Evolutionary conservation across 2,113 vertebrate genomes (phyloP).

Genomic region (Rhombomys opimus): DNA sequence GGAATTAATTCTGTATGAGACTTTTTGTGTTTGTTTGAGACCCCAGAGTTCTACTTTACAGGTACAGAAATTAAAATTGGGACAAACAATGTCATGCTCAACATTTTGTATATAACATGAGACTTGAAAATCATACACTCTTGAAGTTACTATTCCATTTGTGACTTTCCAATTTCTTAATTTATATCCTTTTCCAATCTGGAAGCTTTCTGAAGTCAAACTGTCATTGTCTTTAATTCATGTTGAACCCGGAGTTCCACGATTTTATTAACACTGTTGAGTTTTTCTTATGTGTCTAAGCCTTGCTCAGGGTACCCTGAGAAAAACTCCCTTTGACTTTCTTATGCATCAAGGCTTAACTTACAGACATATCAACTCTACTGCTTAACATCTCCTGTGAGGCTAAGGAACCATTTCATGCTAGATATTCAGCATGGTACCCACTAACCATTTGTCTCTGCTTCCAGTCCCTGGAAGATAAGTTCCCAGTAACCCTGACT

Average conservation of each 20-base stretch:
- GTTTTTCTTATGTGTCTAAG: slow-evolving; percentile 8
- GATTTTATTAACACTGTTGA: slow-evolving; percentile 12
- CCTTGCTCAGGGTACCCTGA: background rate
- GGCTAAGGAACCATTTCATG: background rate
- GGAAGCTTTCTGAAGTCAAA: slow-evolving; percentile 53
- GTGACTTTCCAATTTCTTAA: slow-evolving; percentile 25
- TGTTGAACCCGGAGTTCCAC: background rate
- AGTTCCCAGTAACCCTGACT: background rate
- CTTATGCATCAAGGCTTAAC: slow-evolving; percentile 28
- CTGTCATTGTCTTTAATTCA: slow-evolving; percentile 49
- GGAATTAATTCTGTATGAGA: background rate
- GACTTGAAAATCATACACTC: slow-evolving; percentile 23
- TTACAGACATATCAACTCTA: slow-evolving; percentile 17
- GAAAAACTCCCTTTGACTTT: slow-evolving; percentile 45
- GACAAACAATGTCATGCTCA: slow-evolving; percentile 34
- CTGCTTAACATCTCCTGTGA: background rate
- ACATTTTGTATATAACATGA: slow-evolving; percentile 15
- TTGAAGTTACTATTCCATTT: background rate
- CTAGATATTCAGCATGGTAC: background rate
- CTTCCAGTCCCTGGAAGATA: background rate
- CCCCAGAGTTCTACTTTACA: background rate
- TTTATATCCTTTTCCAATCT: slow-evolving; percentile 35
- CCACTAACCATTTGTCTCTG: background rate
- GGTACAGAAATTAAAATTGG: slow-evolving; percentile 21
- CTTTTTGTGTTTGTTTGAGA: background rate